Base-by-base conservation (phyloP, 2,888 invertebrate species). In the Caenorhabditis afra region DNA sequence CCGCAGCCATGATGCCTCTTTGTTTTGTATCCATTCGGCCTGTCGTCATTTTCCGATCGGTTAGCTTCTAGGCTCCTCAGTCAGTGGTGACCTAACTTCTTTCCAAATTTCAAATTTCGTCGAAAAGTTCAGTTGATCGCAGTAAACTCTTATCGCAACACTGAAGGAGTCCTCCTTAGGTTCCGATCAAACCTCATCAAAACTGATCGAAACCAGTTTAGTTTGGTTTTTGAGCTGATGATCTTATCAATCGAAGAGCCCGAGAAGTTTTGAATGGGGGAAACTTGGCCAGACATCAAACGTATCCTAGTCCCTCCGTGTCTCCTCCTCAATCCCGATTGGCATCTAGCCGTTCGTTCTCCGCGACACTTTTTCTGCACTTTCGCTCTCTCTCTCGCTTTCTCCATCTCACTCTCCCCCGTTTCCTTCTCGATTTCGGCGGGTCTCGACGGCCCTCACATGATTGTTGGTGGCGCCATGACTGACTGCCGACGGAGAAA, bases 391-490 rank as follows among this genome's bases (percentile, higher is more conserved):
- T 29, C 3, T 41, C 41, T 41, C 37, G 5, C 37, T 18, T 37
- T 20, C 41, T 44, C 20, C 23, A 22, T 67, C 50, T 37, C 37
- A 57, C 29, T 47, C 18, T 29, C 7, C 29, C 7, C 29, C 7
- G 4, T 62, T 44, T 61, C 41, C 8, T 16, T 45, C 59, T 23
- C 41, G n/a, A 37, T 11, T 45, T 37, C 35, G 39, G 5, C 29
- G 7, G 7, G 29, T 29, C 29, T 29, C 29, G 29, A 7, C 29
- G 4, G 29, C 49, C 49, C 55, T 73, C 73, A 73, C 73, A 57
- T 73, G 73, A 73, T 73, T 57, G 50, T 20, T 35, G 73, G 58
- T 73, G 73, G 73, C 73, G 73, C 73, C 73, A 73, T 65, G 57
- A 59, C 59, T 65, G 57, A 59, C 59, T 29, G 29, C 29, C 29